Conservation (phyloP, 2,797 vertebrate species). For the Anolis apletophallus region DNA sequence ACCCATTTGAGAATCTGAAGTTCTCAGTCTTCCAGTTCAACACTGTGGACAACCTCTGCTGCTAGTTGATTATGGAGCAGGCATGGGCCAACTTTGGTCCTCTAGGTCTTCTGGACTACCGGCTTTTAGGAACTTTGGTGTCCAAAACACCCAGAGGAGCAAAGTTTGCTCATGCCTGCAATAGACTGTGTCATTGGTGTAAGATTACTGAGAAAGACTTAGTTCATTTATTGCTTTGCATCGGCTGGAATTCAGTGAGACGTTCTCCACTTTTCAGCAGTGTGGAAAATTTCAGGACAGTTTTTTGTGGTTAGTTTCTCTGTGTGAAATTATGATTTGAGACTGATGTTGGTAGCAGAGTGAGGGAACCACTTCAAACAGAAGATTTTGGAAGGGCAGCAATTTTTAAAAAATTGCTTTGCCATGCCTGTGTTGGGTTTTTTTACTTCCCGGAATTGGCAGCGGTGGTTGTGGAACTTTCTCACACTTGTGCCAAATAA, state of each 20-base stretch:
- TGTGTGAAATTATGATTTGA: not conserved
- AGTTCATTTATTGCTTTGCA: not conserved
- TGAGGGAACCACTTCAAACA: too few species aligned
- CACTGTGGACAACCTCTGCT: too few species aligned
- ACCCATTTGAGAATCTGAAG: too few species aligned
- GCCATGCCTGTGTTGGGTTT: too few species aligned
- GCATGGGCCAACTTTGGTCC: too few species aligned
- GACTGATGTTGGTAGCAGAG: not conserved
- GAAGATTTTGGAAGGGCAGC: too few species aligned
- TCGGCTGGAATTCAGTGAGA: not conserved
- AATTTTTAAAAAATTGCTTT: too few species aligned
- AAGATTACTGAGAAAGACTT: not conserved
- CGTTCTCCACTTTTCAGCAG: not conserved
- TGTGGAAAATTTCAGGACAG: not conserved
- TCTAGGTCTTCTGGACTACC: too few species aligned
- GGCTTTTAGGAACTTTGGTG: too few species aligned
- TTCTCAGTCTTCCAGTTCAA: too few species aligned
- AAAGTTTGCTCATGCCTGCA: not conserved
- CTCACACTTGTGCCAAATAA: not conserved
- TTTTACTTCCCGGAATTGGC: not conserved
- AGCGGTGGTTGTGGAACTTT: not conserved
- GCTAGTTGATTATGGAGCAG: too few species aligned
- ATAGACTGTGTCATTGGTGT: not conserved
- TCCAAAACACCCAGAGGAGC: too few species aligned
- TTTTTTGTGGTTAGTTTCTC: not conserved